Evolutionary conservation across 37 sponge, comb jelly and placozoan genomes (phyloP), one percentile per base, ranked within the genome.

Genomic region (Dysidea cf. avara): DNA sequence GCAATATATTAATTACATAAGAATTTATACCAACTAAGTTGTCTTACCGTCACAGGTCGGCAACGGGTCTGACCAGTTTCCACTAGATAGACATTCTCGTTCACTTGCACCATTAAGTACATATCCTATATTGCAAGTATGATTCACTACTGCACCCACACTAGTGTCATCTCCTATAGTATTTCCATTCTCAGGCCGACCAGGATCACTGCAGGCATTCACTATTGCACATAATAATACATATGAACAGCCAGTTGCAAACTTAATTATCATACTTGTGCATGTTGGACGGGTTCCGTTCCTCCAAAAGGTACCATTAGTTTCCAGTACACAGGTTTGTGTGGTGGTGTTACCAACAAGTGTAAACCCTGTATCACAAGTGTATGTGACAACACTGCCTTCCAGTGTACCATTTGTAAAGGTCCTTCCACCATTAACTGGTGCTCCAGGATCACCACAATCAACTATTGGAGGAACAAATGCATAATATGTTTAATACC

Each of bases 111-210:
- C 82, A 20, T 64, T 70, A 0, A 81, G 52, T 2, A 78, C 69
- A 68, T 39, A 88, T 13, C 76, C 83, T 54, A 82, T 79, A 68
- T 62, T 71, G 57, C 88, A 88, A 20, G 53, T 52, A 57, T 58
- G 78, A 63, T 72, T 52, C 5, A 81, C 79, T 0, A 78, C 56
- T 3, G 57, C 48, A 1, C 71, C 81, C 2, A 56, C 47, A 22
- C 24, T 56, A 51, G 56, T 54, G 22, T 68, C 50, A 32, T 56
- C 66, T 29, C 73, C 68, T 35, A 85, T 43, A 33, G 68, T 53
- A 36, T 74, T n/a, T 26, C 84, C 79, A 33, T 83, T 79, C 26
- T 14, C 56, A 1, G 81, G 84, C 12, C 53, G 33, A 2, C 74
- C 80, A 32, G 84, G 90, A 29, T 78, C 71, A 25, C 65, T 66